Conservation (phyloP, 2,113 vertebrate species). For the Paracanthobrama guichenoti region DNA sequence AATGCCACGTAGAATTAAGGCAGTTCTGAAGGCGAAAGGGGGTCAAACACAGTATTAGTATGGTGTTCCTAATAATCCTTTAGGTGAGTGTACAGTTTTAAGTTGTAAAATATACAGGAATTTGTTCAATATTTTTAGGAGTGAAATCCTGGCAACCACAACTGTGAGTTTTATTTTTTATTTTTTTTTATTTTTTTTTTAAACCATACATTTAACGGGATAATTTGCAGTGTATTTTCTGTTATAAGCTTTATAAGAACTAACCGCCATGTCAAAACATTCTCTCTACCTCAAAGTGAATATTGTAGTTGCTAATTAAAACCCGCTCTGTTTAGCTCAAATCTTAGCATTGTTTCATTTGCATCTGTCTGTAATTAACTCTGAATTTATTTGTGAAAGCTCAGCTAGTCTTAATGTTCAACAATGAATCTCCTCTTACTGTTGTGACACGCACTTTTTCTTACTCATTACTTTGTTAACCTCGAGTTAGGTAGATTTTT, state of each 20-base stretch:
- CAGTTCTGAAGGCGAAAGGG: too few species aligned
- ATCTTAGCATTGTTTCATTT: conserved; percentile 40
- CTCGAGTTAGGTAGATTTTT: conserved; percentile 46
- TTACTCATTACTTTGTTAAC: conserved; percentile 52
- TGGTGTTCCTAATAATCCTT: too few species aligned
- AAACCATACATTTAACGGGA: background rate
- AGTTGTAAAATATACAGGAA: too few species aligned
- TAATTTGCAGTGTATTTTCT: background rate
- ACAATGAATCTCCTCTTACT: conserved; percentile 36
- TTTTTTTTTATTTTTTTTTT: background rate
- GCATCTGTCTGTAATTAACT: conserved; percentile 47
- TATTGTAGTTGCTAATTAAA: conserved; percentile 29
- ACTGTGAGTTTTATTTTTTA: too few species aligned
- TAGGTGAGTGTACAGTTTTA: too few species aligned
- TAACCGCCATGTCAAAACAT: conserved; percentile 6
- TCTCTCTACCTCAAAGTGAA: background rate
- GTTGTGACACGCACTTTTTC: conserved; percentile 28
- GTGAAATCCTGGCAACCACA: background rate
- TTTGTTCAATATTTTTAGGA: background rate
- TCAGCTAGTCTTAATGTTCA: conserved; percentile 30
- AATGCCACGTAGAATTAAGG: too few species aligned
- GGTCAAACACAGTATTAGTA: too few species aligned
- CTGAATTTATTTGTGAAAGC: conserved; percentile 5
- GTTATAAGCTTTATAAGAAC: background rate
- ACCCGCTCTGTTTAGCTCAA: background rate